Evolutionary conservation across 2,888 invertebrate species (phyloP).

Genomic region (Polyommatus icarus): DNA sequence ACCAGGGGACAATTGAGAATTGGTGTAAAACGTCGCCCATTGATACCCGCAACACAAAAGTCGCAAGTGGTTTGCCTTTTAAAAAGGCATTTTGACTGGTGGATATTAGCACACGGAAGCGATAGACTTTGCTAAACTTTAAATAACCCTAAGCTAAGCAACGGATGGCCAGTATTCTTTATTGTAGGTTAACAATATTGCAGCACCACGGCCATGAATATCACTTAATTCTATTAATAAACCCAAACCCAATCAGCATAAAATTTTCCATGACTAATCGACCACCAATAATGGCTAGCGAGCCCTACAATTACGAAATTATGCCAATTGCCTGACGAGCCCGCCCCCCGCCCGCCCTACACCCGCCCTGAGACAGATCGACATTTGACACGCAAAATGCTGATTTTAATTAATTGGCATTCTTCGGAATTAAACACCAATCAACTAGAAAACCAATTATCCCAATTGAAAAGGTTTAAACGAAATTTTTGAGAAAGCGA

Average conservation of each 20-base stretch:
- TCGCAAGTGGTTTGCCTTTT: no score
- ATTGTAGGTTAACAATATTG: neutral
- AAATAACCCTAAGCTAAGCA: no score
- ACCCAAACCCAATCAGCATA: neutral
- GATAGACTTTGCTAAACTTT: no score
- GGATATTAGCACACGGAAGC: no score
- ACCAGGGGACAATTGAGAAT: no score
- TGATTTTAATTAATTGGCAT: conserved; percentile 12
- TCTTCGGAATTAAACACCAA: neutral
- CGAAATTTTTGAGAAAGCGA: neutral
- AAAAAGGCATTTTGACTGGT: no score
- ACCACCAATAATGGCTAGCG: neutral
- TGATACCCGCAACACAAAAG: no score
- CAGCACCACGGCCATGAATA: neutral
- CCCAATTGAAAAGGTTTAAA: neutral
- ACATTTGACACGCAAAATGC: neutral
- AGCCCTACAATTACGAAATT: neutral
- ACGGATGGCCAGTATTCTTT: no score
- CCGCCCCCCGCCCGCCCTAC: neutral
- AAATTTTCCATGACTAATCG: neutral
- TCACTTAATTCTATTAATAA: neutral
- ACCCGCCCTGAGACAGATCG: neutral
- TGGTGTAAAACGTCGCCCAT: no score
- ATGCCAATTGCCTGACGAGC: neutral
- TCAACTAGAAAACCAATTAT: neutral